Evolutionary conservation across 1,140 invertebrate genomes (phyloP).

Genomic region (Plutomurus gul): DNA sequence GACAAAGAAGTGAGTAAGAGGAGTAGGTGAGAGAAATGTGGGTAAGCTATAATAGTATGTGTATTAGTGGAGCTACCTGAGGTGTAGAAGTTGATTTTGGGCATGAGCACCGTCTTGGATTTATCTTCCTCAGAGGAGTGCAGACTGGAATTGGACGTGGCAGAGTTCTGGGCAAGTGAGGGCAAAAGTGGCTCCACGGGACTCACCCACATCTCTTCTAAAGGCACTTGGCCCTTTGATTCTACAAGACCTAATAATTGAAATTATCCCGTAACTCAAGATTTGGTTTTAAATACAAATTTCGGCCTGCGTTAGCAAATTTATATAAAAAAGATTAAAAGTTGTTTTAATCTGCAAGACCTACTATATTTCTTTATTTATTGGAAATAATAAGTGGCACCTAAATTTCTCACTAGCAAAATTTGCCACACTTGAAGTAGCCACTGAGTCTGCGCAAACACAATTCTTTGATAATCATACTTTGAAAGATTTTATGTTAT

Average conservation of each 20-base stretch:
- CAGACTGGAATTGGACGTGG: constrained; percentile 49
- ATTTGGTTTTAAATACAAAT: too few relatives aligned
- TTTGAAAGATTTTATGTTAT: too few relatives aligned
- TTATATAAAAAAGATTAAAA: too few relatives aligned
- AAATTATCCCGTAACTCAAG: too few relatives aligned
- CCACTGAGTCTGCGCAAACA: too few relatives aligned
- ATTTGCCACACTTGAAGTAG: too few relatives aligned
- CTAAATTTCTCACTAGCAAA: too few relatives aligned
- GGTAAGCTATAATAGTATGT: background rate
- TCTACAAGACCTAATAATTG: constrained; percentile 91
- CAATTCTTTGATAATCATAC: too few relatives aligned
- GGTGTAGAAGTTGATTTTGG: constrained; percentile 50
- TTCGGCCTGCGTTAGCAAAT: too few relatives aligned
- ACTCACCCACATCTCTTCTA: constrained; percentile 86
- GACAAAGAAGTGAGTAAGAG: background rate
- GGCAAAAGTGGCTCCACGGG: constrained; percentile 58
- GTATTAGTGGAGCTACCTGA: constrained; percentile 44
- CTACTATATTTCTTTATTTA: too few relatives aligned
- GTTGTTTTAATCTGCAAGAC: too few relatives aligned
- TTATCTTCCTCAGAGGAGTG: constrained; percentile 51
- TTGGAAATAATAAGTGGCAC: too few relatives aligned
- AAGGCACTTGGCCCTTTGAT: constrained; percentile 80
- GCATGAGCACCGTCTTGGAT: constrained; percentile 52
- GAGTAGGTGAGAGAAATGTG: background rate
- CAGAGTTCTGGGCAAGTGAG: constrained; percentile 40